phyloP scores from a whole-genome alignment of 2,797 vertebrate species.

The Chrosomus eos region DNA sequence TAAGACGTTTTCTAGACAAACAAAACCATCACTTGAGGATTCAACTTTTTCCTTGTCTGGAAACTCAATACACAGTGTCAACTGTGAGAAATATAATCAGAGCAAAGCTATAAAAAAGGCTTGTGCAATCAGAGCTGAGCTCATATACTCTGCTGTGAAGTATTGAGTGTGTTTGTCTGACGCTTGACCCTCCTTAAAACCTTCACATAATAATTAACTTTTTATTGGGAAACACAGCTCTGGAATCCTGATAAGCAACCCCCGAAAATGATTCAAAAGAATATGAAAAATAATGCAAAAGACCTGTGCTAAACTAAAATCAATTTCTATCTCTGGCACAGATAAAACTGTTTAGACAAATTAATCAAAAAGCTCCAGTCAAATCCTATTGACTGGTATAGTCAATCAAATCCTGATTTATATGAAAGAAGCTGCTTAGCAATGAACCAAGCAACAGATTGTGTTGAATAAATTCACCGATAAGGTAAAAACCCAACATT shows the following conservation, averaged over 20 bases:
- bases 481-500: background rate
- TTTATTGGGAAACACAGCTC: constrained; percentile 6
- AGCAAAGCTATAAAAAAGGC: constrained; percentile 19
- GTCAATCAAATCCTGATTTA: background rate
- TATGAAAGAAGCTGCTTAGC: background rate
- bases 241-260: background rate
- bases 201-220: background rate
- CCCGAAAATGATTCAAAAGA: background rate
- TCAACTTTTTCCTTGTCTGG: constrained; percentile 2
- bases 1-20: background rate
- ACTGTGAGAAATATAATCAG: constrained; percentile 20
- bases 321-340: background rate
- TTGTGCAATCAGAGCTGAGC: constrained; percentile 4
- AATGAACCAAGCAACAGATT: background rate
- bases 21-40: constrained; percentile 12
- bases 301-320: background rate
- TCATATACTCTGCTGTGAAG: background rate
- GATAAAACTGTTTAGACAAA: background rate
- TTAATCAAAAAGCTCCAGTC: background rate
- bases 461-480: background rate
- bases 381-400: background rate
- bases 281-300: constrained; percentile 5
- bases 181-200: background rate
- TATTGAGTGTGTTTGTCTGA: constrained; percentile 12
- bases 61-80: constrained; percentile 8